phyloP scores from a whole-genome alignment of 2,113 vertebrate species.

The Oceanodroma tethys region DNA sequence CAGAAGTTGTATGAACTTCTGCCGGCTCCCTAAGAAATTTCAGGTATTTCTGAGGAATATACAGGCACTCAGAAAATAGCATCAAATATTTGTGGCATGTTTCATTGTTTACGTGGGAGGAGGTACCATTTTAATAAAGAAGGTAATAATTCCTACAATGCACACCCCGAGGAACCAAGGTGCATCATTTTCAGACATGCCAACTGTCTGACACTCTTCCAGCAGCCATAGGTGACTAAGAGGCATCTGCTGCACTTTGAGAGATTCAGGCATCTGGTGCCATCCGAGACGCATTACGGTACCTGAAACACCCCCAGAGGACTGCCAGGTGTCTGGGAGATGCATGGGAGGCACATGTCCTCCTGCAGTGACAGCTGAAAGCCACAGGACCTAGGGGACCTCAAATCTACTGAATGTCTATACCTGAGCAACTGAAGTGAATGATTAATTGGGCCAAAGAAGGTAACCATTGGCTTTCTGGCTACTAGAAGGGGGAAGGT shows the following conservation, averaged over 20 bases:
- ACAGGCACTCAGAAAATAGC: background rate
- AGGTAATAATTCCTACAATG: background rate
- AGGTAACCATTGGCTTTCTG: background rate
- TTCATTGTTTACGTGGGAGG: background rate
- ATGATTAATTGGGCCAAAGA: background rate
- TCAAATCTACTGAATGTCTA: background rate
- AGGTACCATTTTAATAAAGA: background rate
- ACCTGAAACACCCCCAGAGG: background rate
- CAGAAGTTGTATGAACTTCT: background rate
- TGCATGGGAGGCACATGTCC: rapidly evolving
- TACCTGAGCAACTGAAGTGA: background rate
- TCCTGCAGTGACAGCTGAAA: background rate
- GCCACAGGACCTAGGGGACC: background rate
- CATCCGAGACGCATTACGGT: background rate
- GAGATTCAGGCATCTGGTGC: background rate
- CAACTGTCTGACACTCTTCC: background rate
- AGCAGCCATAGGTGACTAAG: background rate
- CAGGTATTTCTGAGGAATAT: background rate
- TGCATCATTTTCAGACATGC: background rate
- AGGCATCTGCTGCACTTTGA: background rate
- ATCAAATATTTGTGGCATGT: background rate
- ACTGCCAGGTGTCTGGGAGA: background rate
- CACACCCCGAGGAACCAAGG: background rate
- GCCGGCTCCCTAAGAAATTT: background rate
- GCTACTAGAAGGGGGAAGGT: background rate